Percentiles rank a stretch among this genome's conserved stretches.
These are phyloP conservation scores for Volucella zonaria DNA, from an alignment of 2,888 invertebrate species.

Conservation along the genomic window DNA sequence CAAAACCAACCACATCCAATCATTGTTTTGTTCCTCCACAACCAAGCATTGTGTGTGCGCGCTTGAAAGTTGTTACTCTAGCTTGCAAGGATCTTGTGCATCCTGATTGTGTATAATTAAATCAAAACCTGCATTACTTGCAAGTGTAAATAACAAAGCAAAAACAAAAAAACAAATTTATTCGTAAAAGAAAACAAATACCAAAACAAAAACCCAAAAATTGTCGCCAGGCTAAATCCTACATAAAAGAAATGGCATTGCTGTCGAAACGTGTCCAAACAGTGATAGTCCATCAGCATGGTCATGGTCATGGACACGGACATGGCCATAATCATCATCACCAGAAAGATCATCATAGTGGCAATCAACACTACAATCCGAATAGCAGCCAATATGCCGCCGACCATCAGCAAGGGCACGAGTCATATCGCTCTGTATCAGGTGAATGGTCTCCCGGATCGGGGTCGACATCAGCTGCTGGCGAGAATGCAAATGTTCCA, in stretches of 20 bases:
- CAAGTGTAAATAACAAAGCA: constrained; percentile 71
- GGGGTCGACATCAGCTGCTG: constrained; percentile 52
- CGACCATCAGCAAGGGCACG: constrained; percentile 77
- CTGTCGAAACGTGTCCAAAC: constrained; percentile 81
- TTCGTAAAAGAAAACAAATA: constrained; percentile 44
- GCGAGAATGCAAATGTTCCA: constrained; percentile 73
- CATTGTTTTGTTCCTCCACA: constrained; percentile 46
- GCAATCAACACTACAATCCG: constrained; percentile 79
- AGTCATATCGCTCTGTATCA: constrained; percentile 83
- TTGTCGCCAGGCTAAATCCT: constrained; percentile 79
- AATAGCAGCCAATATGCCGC: constrained; percentile 77
- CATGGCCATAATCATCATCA: constrained; percentile 76
- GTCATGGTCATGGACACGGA: constrained; percentile 76
- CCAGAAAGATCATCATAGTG: constrained; percentile 74
- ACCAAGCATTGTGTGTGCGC: constrained; percentile 61
- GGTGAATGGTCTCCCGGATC: constrained; percentile 71
- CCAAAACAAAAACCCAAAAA: constrained; percentile 48
- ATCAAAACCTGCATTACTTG: constrained; percentile 41
- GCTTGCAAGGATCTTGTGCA: constrained; percentile 66
- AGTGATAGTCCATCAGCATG: constrained; percentile 80
- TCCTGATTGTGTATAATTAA: constrained; percentile 46
- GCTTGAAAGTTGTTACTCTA: constrained; percentile 59
- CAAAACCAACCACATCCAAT: constrained; percentile 37
- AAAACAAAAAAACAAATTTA: constrained; percentile 30
- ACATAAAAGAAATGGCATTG: constrained; percentile 82